Base-by-base conservation (phyloP, 2,888 invertebrate species). In the Halocaridina rubra region DNA sequence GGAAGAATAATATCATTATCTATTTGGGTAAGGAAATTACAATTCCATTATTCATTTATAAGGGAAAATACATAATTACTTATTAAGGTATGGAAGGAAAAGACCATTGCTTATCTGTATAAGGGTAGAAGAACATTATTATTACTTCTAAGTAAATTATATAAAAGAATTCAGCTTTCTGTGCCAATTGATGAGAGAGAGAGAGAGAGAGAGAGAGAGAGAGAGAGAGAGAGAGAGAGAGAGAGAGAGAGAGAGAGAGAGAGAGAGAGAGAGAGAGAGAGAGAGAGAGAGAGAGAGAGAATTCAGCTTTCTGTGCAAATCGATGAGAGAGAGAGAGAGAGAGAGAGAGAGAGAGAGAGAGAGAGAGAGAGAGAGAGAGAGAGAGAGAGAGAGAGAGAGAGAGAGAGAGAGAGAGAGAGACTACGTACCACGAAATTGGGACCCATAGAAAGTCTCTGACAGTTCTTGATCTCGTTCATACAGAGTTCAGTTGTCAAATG, bases 401-500 rank as follows among this genome's bases (percentile, higher is more conserved):
- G 46, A 24, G 46, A 46, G 78, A 39, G 24, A 27, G 76, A 29
- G 59, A 24, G 74, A 5, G 46, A 22, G 22, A 24, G 67, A 24
- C 7, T 0, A 16, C 5, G 24, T 22, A 19, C 98, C 85, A 99
- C 98, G 91, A 99, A 99, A 91, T 98, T 98, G 0, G 98, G 98
- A 0, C 98, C 98, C 96, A 98, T 98, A 0, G 98, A 98, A 0
- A 98, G 92, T 2, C 98, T 93, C 91, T 99, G 98, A 90, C 98
- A 99, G 91, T 98, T 99, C 91, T 97, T 96, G 88, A 99, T 98
- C 92, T 99, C 99, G 88, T 96, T 94, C 97, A 99, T 98, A 90
- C 99, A 99, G 0, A 99, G 93, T 90, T 98, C 97, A 0, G 98
- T 98, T 24, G 98, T 99, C 98, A 98, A 98, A 92, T 99, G 99